phyloP scores from a whole-genome alignment of 2,888 invertebrate species.

The Melinaea marsaeus region DNA sequence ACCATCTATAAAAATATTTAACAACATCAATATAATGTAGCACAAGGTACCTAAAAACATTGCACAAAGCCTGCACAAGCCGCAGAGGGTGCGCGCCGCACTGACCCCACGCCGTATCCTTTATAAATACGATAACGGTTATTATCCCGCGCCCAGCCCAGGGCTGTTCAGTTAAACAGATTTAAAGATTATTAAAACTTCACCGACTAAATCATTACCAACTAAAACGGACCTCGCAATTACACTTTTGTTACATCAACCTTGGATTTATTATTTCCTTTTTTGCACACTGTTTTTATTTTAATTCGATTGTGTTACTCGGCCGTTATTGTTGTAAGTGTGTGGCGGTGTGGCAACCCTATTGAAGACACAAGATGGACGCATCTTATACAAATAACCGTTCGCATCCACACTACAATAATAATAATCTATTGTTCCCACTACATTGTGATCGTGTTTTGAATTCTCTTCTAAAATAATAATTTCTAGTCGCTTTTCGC shows the following conservation, averaged over 20 bases:
- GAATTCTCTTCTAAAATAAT: conserved; percentile 20
- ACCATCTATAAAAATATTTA: background rate
- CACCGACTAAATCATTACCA: background rate
- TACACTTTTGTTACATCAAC: background rate
- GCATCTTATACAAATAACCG: conserved; percentile 39
- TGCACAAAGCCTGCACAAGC: conserved; percentile 7
- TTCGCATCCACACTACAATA: conserved; percentile 43
- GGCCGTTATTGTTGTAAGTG: conserved; percentile 3
- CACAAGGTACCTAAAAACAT: background rate
- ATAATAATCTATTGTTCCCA: conserved; percentile 54
- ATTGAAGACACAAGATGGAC: conserved; percentile 26
- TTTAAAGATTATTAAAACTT: conserved; percentile 6
- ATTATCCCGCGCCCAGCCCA: conserved; percentile 22
- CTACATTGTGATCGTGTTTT: conserved; percentile 39
- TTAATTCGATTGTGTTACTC: background rate
- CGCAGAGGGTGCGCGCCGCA: conserved; percentile 21
- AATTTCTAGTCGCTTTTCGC: conserved; percentile 18
- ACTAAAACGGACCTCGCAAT: background rate
- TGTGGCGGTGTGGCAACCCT: conserved; percentile 24
- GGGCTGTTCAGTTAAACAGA: conserved; percentile 19
- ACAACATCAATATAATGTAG: conserved; percentile 1
- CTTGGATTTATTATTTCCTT: background rate
- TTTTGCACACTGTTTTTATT: background rate
- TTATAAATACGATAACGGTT: conserved; percentile 31
- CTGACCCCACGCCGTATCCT: conserved; percentile 30